phyloP scores from a whole-genome alignment of 2,888 invertebrate species.

The Eupithecia pulchellata region DNA sequence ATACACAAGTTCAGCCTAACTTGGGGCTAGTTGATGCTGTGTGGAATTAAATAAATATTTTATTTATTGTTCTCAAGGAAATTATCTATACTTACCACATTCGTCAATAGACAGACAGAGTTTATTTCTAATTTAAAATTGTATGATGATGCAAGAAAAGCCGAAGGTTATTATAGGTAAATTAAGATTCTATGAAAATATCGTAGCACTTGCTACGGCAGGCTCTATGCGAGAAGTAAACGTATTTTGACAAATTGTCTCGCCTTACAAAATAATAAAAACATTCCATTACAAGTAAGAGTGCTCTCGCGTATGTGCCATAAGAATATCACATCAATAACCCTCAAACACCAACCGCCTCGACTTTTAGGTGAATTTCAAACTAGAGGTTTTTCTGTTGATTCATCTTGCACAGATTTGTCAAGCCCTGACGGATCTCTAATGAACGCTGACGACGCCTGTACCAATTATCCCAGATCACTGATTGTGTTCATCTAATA shows the following conservation, averaged over 20 bases:
- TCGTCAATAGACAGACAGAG: neutral
- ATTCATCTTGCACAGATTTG: conserved; percentile 25
- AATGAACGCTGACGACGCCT: conserved; percentile 28
- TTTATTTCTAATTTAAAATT: neutral
- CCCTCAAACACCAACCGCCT: conserved; percentile 1
- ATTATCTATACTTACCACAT: neutral
- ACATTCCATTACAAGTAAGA: neutral
- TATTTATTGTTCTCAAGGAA: neutral
- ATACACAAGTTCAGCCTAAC: no score
- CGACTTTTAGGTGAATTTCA: conserved; percentile 10
- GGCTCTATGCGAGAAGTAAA: neutral
- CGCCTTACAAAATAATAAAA: neutral
- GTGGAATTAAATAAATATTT: no score
- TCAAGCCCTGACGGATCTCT: conserved; percentile 24
- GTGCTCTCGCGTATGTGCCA: neutral
- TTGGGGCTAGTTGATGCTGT: no score
- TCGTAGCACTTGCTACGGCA: neutral
- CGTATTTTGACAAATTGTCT: no score
- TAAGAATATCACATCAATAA: conserved; percentile 5
- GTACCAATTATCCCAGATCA: conserved; percentile 29
- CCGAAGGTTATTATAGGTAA: neutral
- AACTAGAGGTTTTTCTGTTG: conserved; percentile 13
- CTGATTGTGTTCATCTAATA: conserved; percentile 12
- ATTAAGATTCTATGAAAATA: neutral
- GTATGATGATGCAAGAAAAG: neutral